Conservation (phyloP, 2,113 vertebrate species). For the Polyodon spathula region DNA sequence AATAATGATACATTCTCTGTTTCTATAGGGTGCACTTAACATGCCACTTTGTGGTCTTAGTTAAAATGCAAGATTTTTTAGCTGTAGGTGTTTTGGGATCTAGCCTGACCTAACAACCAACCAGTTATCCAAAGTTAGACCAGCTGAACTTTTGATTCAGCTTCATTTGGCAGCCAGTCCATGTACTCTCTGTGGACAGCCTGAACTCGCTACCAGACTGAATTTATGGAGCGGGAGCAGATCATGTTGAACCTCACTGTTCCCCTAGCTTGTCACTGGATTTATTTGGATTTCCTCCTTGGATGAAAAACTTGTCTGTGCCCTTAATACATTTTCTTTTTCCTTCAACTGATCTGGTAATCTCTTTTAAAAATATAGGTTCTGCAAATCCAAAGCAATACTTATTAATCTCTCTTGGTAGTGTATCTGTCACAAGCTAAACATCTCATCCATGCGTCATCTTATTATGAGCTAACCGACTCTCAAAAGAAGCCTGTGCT, state of each 20-base stretch:
- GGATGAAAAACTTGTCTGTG: not conserved
- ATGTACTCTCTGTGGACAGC: constrained; percentile 28
- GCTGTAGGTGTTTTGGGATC: constrained; percentile 41
- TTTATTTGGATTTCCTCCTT: not conserved
- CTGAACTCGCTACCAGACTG: constrained; percentile 34
- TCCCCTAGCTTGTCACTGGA: not conserved
- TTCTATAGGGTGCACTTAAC: constrained; percentile 42
- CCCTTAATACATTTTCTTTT: not conserved
- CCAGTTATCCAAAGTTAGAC: constrained; percentile 46
- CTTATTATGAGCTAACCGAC: no score
- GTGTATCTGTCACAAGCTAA: no score
- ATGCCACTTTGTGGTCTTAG: constrained; percentile 43
- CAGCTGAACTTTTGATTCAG: constrained; percentile 35
- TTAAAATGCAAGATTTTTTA: constrained; percentile 38
- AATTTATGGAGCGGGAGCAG: constrained; percentile 16
- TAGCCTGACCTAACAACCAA: constrained; percentile 42
- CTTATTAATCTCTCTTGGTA: not conserved
- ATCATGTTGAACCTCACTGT: not conserved
- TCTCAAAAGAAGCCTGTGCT: no score
- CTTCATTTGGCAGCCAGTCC: constrained; percentile 26
- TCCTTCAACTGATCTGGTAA: not conserved
- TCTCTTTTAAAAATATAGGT: not conserved
- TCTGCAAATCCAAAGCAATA: not conserved
- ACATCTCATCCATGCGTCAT: no score
- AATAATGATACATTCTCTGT: constrained; percentile 43